Base-by-base conservation (phyloP, 2,797 vertebrate species). In the Pantherophis vulpinus region DNA sequence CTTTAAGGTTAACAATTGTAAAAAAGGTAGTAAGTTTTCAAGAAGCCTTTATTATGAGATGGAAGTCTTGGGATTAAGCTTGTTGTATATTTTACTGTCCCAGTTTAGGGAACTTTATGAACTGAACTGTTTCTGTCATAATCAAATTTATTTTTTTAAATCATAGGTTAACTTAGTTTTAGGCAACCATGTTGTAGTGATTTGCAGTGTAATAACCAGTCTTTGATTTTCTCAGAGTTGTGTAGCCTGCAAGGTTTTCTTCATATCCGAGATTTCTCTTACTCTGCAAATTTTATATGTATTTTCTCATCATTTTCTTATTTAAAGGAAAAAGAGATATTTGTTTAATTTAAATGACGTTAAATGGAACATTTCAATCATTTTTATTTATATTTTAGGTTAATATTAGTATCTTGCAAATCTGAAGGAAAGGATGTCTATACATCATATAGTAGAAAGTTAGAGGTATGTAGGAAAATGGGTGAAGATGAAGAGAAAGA, bases 131-230 rank as follows among this genome's bases (percentile, higher is more conserved):
- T 59, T 83, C 2, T 93, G 25, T 90, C 63, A 59, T 91, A 66
- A n/a, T 13, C 8, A 54, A 90, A 56, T 14, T 83, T 92, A 87
- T 59, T 47, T 90, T 0, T 90, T 61, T 54, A 6, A 83, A 47
- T 63, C 87, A 12, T 90, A 88, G 9, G 7, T 90, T 83, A 8
- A 2, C 66, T 74, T 79, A 9, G 3, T 60, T 32, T 59, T 86
- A 10, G 14, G 10, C 1, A 91, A 66, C 14, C 1, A 2, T 91
- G 56, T 90, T 94, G 54, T 94, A 37, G 91, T 88, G 27, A 8
- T 94, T 63, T 94, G 61, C 61, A 95, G 86, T 92, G 32, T 61
- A 91, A 92, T 42, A 89, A 60, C 25, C 87, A 93, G 91, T 95
- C 3, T 54, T 14, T 94, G 59, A n/a, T 37, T n/a, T 70, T 12